Evolutionary conservation across 2,888 invertebrate species (phyloP).

Genomic region (Dinocampus coccinellae): DNA sequence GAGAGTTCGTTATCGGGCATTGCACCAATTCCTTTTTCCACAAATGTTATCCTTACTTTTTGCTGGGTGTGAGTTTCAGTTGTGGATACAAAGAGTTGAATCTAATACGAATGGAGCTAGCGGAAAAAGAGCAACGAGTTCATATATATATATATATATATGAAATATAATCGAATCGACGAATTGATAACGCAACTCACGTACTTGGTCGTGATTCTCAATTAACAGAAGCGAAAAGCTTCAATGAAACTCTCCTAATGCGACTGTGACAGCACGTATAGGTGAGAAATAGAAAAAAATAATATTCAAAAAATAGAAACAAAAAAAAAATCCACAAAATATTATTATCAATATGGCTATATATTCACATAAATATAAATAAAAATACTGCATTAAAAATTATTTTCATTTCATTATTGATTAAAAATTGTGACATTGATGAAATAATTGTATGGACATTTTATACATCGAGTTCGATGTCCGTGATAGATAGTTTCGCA

Average conservation of each 20-base stretch:
- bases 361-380: too few relatives aligned
- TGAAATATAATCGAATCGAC: constrained; percentile 47
- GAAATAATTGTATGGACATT: not conserved
- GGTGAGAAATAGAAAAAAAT: constrained; percentile 40
- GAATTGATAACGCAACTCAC: constrained; percentile 53
- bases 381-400: too few relatives aligned
- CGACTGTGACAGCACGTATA: constrained; percentile 40
- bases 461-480: not conserved
- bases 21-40: not conserved
- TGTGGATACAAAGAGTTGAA: constrained; percentile 19
- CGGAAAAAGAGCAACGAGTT: constrained; percentile 41
- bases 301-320: not conserved
- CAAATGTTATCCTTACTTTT: not conserved
- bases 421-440: constrained; percentile 13
- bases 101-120: not conserved
- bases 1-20: constrained; percentile 13
- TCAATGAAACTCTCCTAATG: constrained; percentile 21
- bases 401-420: not conserved
- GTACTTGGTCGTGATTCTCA: constrained; percentile 60
- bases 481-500: constrained; percentile 47
- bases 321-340: not conserved
- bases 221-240: constrained; percentile 51
- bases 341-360: too few relatives aligned
- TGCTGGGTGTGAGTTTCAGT: constrained; percentile 30
- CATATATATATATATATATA: not conserved